Conservation (phyloP, 1,140 invertebrate species). For the Akabosia matsudoensis region DNA sequence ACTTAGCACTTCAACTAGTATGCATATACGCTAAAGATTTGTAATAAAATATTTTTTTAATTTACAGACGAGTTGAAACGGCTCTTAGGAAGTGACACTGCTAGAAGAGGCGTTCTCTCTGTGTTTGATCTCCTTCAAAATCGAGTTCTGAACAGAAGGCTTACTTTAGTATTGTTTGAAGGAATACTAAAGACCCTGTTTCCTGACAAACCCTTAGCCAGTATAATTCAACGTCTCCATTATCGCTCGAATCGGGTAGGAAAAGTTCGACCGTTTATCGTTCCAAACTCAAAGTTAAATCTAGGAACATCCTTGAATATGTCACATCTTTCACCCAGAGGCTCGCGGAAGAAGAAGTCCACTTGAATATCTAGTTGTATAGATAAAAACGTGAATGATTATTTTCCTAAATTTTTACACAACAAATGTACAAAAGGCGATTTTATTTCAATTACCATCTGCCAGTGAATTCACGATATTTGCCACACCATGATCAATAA, state of each 20-base stretch:
- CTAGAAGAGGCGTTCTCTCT: constrained; percentile 76
- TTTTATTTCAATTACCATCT: too few species aligned
- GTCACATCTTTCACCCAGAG: constrained; percentile 31
- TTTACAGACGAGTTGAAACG: constrained; percentile 81
- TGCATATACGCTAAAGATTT: too few species aligned
- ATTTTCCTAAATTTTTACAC: neutral
- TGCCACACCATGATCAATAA: too few species aligned
- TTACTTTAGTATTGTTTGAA: constrained; percentile 84
- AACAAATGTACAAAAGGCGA: too few species aligned
- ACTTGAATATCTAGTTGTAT: neutral
- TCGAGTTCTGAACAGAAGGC: constrained; percentile 75
- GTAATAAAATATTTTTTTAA: constrained; percentile 34
- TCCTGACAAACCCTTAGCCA: constrained; percentile 55
- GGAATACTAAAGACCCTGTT: constrained; percentile 72
- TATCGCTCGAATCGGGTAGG: constrained; percentile 44
- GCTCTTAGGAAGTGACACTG: constrained; percentile 86
- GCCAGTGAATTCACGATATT: too few species aligned
- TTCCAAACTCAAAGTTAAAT: constrained; percentile 30
- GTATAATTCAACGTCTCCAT: constrained; percentile 43
- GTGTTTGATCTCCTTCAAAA: constrained; percentile 67
- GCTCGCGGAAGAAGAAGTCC: constrained; percentile 35
- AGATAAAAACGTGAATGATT: neutral
- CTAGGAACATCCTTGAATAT: neutral
- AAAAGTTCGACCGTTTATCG: constrained; percentile 42
- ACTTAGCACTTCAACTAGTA: too few species aligned